A percentile compares a stretch with the other conserved stretches of the same genome.
Evolutionary conservation across 2,113 vertebrate genomes (phyloP).

Genomic region (Spea bombifrons): DNA sequence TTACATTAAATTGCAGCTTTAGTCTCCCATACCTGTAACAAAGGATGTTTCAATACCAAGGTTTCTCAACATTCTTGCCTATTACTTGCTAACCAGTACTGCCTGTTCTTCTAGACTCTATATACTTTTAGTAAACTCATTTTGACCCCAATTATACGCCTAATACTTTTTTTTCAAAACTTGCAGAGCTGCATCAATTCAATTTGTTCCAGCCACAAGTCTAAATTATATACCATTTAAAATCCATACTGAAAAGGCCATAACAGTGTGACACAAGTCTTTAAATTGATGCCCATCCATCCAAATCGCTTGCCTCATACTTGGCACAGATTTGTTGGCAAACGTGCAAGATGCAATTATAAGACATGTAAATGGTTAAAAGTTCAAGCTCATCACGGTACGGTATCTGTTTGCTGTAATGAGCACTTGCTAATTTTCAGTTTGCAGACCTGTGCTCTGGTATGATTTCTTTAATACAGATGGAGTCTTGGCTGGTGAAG

Average conservation of each 20-base stretch:
- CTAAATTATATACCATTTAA: background rate
- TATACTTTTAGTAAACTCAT: background rate
- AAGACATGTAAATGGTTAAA: constrained; percentile 1
- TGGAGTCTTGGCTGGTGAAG: constrained; percentile 22
- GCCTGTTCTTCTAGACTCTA: background rate
- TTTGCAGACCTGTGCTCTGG: constrained; percentile 10
- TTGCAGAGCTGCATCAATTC: background rate
- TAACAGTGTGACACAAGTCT: background rate
- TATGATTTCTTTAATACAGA: constrained; percentile 33
- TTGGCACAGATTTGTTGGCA: background rate
- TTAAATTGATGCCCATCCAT: background rate
- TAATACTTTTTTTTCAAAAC: background rate
- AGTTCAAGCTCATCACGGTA: constrained; percentile 23
- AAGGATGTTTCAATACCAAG: background rate
- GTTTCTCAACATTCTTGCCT: background rate
- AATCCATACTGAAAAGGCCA: background rate
- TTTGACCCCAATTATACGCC: background rate
- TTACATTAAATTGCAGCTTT: no score
- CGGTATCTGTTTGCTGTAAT: constrained; percentile 18
- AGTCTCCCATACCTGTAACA: no score
- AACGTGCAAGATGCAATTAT: background rate
- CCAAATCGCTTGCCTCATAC: no score
- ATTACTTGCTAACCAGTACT: background rate
- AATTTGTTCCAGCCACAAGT: background rate
- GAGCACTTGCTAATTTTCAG: constrained; percentile 31